A percentile compares a stretch with the other conserved stretches of the same genome.
Evolutionary conservation across 2,113 vertebrate species (phyloP).

Genomic region (Seriola dumerili): DNA sequence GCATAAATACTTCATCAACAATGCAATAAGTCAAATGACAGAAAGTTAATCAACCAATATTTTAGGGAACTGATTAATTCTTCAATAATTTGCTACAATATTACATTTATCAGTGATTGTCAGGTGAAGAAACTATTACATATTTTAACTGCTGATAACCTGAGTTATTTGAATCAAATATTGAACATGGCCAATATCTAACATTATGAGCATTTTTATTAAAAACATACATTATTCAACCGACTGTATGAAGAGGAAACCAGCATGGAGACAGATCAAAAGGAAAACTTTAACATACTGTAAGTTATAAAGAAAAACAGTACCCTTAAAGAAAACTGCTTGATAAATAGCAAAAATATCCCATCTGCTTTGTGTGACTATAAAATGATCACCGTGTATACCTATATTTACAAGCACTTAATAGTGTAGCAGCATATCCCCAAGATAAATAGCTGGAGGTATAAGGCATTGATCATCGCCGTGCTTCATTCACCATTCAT

Average conservation of each 20-base stretch:
- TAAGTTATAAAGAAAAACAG: neutral
- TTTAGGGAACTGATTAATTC: neutral
- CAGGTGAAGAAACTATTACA: neutral
- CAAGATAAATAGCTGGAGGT: slow-evolving; percentile 43
- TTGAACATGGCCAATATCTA: neutral
- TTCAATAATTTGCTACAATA: neutral
- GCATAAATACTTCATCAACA: neutral
- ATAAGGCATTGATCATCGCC: slow-evolving; percentile 27
- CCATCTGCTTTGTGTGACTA: neutral
- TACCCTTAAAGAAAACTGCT: neutral
- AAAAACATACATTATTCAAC: neutral
- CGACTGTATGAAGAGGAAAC: neutral
- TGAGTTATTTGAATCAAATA: neutral
- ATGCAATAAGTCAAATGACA: neutral
- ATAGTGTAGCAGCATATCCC: slow-evolving; percentile 1
- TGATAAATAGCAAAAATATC: neutral
- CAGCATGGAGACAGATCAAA: neutral
- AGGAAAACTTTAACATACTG: neutral
- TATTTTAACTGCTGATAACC: neutral
- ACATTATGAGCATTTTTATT: neutral
- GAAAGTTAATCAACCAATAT: neutral
- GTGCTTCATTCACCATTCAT: slow-evolving; percentile 30
- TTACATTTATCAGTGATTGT: neutral
- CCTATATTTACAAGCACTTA: slow-evolving; percentile 8
- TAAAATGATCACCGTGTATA: neutral